Evolutionary conservation across 1,140 invertebrate species (phyloP).

Genomic region (Pygmarrhopalites habei): DNA sequence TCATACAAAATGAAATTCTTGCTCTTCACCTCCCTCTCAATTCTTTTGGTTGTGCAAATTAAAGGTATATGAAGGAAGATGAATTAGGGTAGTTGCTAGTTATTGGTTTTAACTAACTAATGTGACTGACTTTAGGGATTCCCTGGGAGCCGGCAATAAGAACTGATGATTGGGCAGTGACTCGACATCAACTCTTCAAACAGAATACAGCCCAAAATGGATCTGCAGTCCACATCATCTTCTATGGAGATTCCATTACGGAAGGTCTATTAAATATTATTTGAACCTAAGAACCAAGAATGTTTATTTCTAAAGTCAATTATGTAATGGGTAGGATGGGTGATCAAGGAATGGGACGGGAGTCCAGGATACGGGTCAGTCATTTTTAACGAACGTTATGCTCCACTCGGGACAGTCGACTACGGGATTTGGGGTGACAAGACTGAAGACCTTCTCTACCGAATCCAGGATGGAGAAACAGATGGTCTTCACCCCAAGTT

Average conservation of each 20-base stretch:
- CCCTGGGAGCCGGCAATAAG: neutral
- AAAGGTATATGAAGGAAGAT: no score
- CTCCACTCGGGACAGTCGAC: constrained; percentile 17
- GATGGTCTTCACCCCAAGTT: constrained; percentile 13
- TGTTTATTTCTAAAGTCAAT: no score
- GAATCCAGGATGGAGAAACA: constrained; percentile 14
- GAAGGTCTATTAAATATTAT: neutral
- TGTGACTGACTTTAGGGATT: no score
- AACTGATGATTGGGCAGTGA: neutral
- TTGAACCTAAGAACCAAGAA: no score
- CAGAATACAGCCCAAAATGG: neutral
- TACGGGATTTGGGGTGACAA: constrained; percentile 11
- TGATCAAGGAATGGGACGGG: no score
- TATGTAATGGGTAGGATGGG: no score
- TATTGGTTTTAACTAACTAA: no score
- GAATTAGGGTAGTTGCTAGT: no score
- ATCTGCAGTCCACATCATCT: no score
- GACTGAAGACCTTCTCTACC: constrained; percentile 1
- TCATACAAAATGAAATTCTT: no score
- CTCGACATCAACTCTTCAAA: neutral
- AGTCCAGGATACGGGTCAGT: constrained; percentile 2
- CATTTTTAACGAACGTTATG: constrained; percentile 2
- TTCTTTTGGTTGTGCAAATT: no score
- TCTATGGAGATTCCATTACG: constrained; percentile 21
- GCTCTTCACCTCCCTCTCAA: no score